Evolutionary conservation across 2,888 invertebrate species (phyloP), one percentile per base, ranked within the genome.

Genomic region (Andricus curvator): DNA sequence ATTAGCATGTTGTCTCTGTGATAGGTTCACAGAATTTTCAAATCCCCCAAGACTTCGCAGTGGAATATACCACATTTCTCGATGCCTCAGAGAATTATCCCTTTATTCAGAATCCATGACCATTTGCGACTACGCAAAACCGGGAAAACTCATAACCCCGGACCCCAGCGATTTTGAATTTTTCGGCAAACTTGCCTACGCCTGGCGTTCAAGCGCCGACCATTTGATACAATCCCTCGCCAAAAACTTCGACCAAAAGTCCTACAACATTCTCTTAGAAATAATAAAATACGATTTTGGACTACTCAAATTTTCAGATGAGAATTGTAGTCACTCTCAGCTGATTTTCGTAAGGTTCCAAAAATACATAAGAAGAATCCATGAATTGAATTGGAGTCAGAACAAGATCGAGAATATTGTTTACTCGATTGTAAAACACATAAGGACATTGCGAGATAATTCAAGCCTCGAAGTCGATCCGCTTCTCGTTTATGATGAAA

Each of bases 61-160:
- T 56, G 74, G 74, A 13, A 74, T 92, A 3, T 92, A 88, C 77
- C 90, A 89, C 80, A 88, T 92, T 44, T 74, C 86, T 9, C 83
- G 83, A 17, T 89, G 87, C 78, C 82, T 91, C 20, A 70, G 91
- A 1, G 81, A 82, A 4, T 86, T 87, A 80, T 17, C 83, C 29
- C 62, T 88, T 11, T 88, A 88, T 74, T 13, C 83, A 0, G 88
- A 91, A 80, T 90, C 91, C 1, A 84, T 84, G 66, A 60, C 86
- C 25, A 68, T 91, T 17, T 87, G 85, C 41, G 77, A 82, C 62
- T 85, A 86, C 64, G 37, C 90, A 8, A 60, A 86, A 15, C 83
- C 87, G n/a, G 80, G 84, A 17, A 82, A 82, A 79, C 80, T 82
- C 22, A 6, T 51, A 17, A 22, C 56, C 4, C 25, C 56, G 22